A percentile compares a stretch with the other conserved stretches of the same genome.
phyloP scores from a whole-genome alignment of 2,888 invertebrate species.

The Tyria jacobaeae region DNA sequence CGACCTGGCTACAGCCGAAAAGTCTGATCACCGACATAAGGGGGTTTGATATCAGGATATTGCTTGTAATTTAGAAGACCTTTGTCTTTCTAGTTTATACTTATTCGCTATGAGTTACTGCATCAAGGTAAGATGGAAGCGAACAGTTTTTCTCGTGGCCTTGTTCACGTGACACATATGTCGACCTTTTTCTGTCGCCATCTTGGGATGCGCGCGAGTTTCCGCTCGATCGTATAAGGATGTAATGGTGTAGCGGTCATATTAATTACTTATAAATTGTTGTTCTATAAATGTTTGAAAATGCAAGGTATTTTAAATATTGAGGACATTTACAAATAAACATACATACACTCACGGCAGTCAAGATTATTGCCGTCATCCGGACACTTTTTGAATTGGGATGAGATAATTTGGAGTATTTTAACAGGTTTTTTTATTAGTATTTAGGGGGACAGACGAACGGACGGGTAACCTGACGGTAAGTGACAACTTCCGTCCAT shows the following conservation, averaged over 20 bases:
- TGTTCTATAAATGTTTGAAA: background rate
- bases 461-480: too few relatives aligned
- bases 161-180: conserved; percentile 20
- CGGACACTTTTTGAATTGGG: too few relatives aligned
- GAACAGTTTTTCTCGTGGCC: conserved; percentile 6
- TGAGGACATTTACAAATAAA: background rate
- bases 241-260: conserved; percentile 10
- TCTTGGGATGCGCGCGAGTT: conserved; percentile 21
- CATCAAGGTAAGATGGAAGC: conserved; percentile 14
- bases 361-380: too few relatives aligned
- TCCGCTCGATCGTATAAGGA: conserved; percentile 19
- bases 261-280: conserved; percentile 6
- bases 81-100: background rate
- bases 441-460: too few relatives aligned
- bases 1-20: too few relatives aligned
- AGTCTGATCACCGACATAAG: too few relatives aligned
- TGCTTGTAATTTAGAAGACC: background rate
- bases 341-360: too few relatives aligned
- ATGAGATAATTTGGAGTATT: too few relatives aligned
- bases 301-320: background rate
- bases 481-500: too few relatives aligned
- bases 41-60: too few relatives aligned
- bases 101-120: conserved; percentile 7
- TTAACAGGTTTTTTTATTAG: too few relatives aligned
- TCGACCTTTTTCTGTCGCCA: conserved; percentile 22